Conservation (phyloP, 1,140 invertebrate species). For the Acyrthosiphon pisum region DNA sequence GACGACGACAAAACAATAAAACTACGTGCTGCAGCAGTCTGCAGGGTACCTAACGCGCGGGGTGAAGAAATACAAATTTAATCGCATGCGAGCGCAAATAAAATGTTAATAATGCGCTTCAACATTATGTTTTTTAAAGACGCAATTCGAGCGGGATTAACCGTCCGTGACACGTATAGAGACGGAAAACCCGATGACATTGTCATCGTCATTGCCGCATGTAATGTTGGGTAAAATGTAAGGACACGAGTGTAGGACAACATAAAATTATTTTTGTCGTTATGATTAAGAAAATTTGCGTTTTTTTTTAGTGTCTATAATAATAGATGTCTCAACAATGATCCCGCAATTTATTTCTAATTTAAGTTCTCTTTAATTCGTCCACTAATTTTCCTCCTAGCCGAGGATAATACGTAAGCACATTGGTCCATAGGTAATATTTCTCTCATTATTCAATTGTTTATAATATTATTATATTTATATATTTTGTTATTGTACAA, state of each 20-base stretch:
- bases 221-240: neutral
- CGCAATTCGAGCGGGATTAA: neutral
- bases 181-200: neutral
- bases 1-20: neutral
- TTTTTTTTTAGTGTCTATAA: neutral
- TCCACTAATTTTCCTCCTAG: too few species aligned
- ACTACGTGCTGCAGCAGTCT: neutral
- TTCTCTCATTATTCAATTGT: too few species aligned
- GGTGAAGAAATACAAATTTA: neutral
- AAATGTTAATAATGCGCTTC: neutral
- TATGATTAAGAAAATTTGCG: neutral
- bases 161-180: neutral
- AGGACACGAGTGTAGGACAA: neutral
- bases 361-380: too few species aligned
- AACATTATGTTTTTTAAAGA: neutral
- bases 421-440: too few species aligned
- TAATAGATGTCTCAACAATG: too few species aligned
- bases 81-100: neutral
- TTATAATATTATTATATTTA: too few species aligned
- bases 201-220: too few species aligned
- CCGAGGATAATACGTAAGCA: too few species aligned
- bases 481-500: too few species aligned
- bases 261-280: neutral
- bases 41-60: too few species aligned
- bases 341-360: too few species aligned